Conservation (phyloP, 2,888 invertebrate species). For the Fragum fragum region DNA sequence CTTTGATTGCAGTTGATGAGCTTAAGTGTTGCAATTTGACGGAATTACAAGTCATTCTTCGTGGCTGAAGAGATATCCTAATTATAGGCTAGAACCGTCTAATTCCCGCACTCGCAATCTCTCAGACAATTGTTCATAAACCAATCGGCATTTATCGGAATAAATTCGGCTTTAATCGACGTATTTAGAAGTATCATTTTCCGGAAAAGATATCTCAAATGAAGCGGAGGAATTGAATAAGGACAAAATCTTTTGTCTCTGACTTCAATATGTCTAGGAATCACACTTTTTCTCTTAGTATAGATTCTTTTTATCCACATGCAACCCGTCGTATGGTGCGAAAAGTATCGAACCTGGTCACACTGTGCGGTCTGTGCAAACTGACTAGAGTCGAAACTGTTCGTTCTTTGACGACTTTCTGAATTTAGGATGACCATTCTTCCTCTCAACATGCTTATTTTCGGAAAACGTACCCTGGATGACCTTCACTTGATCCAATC, state of each 20-base stretch:
- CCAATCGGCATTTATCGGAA: slow-evolving; percentile 47
- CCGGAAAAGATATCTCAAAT: slow-evolving; percentile 3
- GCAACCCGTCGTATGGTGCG: too few species aligned
- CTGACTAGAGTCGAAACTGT: too few species aligned
- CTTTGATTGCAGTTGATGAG: slow-evolving; percentile 56
- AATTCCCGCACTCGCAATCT: slow-evolving; percentile 41
- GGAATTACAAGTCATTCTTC: slow-evolving; percentile 56
- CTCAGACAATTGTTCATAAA: slow-evolving; percentile 55
- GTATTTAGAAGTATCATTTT: slow-evolving; percentile 9
- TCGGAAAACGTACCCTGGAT: neutral
- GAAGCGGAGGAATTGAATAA: neutral
- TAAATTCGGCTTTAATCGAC: slow-evolving; percentile 25
- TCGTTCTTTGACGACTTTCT: too few species aligned
- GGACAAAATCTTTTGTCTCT: neutral
- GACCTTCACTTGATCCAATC: neutral
- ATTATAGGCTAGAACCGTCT: slow-evolving; percentile 30
- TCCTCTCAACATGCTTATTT: neutral
- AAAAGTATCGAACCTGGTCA: too few species aligned
- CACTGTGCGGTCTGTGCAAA: too few species aligned
- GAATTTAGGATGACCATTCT: too few species aligned
- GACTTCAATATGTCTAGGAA: neutral
- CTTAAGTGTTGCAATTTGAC: slow-evolving; percentile 55
- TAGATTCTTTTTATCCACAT: too few species aligned
- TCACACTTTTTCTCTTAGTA: too few species aligned
- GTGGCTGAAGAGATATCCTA: slow-evolving; percentile 20